Conservation (phyloP, 1,140 invertebrate genomes). For the Philopotamus ludificatus region DNA sequence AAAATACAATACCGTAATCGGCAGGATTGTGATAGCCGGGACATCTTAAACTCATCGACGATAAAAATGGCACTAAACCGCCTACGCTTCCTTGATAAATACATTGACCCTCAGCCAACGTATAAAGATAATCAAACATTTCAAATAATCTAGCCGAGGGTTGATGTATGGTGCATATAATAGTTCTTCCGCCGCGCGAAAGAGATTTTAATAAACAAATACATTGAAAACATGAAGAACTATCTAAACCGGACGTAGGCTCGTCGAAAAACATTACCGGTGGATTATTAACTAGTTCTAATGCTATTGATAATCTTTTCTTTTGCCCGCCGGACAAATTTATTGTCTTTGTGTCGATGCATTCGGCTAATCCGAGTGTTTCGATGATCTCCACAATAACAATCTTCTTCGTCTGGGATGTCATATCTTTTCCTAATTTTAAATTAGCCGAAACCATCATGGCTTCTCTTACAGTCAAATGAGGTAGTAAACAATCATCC, state of each 20-base stretch:
- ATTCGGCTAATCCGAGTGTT: conserved; percentile 69
- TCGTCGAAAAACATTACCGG: conserved; percentile 98
- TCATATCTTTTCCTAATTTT: conserved; percentile 82
- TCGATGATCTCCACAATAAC: conserved; percentile 83
- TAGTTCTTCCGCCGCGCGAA: conserved; percentile 79
- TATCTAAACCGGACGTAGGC: conserved; percentile 93
- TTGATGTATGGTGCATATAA: conserved; percentile 96
- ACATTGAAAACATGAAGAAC: conserved; percentile 89
- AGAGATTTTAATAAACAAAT: conserved; percentile 78
- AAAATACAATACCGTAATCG: conserved; percentile 75
- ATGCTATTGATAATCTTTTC: conserved; percentile 87
- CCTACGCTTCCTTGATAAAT: conserved; percentile 82
- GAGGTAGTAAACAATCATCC: conserved; percentile 85
- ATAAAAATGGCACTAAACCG: conserved; percentile 84
- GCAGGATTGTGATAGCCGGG: conserved; percentile 95
- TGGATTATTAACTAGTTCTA: conserved; percentile 86
- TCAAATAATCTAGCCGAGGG: conserved; percentile 93
- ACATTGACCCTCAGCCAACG: conserved; percentile 87
- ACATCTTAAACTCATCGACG: conserved; percentile 79
- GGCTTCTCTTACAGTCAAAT: conserved; percentile 84
- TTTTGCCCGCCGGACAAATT: conserved; percentile 90
- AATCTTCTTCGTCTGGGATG: conserved; percentile 70
- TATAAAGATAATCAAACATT: conserved; percentile 92
- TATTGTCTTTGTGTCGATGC: conserved; percentile 73
- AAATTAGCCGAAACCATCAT: conserved; percentile 91